These are phyloP conservation scores for Scaptodrosophila latifasciaeformis DNA, from an alignment of 2,888 invertebrate genomes.

Conservation along the genomic window DNA sequence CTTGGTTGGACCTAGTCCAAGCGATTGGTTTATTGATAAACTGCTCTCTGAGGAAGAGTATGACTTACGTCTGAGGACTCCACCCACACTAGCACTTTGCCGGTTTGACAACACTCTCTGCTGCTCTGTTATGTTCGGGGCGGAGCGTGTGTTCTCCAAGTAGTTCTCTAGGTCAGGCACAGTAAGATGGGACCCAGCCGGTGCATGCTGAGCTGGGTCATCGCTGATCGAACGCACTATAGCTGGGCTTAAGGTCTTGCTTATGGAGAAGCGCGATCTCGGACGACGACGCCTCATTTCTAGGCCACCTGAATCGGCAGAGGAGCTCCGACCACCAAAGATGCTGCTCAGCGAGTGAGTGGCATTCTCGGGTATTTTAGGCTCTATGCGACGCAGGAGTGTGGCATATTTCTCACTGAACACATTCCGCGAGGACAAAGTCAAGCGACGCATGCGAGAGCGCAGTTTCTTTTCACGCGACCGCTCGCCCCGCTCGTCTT, in stretches of 20 bases:
- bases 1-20: conserved; percentile 37
- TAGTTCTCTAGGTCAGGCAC: conserved; percentile 45
- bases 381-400: conserved; percentile 76
- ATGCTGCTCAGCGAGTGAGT: conserved; percentile 77
- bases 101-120: conserved; percentile 18
- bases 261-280: conserved; percentile 36
- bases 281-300: conserved; percentile 46
- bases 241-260: conserved; percentile 32
- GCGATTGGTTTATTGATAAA: conserved; percentile 33
- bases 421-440: conserved; percentile 78
- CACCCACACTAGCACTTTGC: neutral
- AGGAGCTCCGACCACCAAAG: conserved; percentile 67
- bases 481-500: conserved; percentile 78
- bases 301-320: neutral
- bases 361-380: conserved; percentile 72
- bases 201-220: conserved; percentile 42
- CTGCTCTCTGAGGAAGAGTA: conserved; percentile 49
- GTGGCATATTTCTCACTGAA: conserved; percentile 80
- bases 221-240: conserved; percentile 71
- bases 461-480: conserved; percentile 76
- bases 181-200: conserved; percentile 10
- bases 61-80: conserved; percentile 48
- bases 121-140: conserved; percentile 53
- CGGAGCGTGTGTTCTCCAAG: conserved; percentile 60
- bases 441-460: conserved; percentile 80